Percentiles rank a stretch among this genome's conserved stretches.
These are phyloP conservation scores for Corythornis vintsioides DNA, from an alignment of 2,113 vertebrate species.

Conservation along the genomic window DNA sequence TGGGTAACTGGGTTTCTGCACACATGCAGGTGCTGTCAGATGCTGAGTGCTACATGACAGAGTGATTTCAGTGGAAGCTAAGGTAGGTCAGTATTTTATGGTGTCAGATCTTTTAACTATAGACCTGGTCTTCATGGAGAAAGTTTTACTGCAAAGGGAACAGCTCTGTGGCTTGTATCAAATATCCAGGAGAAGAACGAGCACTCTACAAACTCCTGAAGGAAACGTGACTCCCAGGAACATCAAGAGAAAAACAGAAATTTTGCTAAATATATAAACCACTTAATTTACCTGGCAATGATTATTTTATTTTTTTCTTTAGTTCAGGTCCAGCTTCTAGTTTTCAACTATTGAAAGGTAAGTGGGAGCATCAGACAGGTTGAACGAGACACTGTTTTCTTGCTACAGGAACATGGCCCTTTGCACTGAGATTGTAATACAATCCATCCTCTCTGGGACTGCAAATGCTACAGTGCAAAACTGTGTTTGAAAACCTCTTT, in stretches of 20 bases:
- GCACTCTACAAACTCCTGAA: background rate
- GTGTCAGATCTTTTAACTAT: background rate
- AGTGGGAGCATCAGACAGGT: conserved; percentile 77
- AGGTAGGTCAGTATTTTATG: background rate
- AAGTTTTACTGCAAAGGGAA: conserved; percentile 8
- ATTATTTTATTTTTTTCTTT: background rate
- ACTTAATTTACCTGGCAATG: background rate
- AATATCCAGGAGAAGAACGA: background rate
- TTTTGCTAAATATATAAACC: background rate
- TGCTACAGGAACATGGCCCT: conserved; percentile 74
- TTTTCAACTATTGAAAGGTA: conserved; percentile 57
- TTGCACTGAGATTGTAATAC: conserved; percentile 80
- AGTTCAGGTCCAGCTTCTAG: conserved; percentile 7
- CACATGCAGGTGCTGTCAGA: background rate
- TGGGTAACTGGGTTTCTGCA: background rate
- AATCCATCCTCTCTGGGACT: conserved; percentile 82
- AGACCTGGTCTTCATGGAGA: background rate
- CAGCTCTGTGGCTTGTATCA: background rate
- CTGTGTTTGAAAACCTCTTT: conserved; percentile 86
- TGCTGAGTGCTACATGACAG: background rate
- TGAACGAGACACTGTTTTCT: conserved; percentile 74
- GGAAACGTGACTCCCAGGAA: background rate
- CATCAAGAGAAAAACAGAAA: background rate
- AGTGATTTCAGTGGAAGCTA: background rate
- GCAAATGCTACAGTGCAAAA: conserved; percentile 82